Conservation (phyloP, 2,888 invertebrate genomes). For the Epinotia ramella region DNA sequence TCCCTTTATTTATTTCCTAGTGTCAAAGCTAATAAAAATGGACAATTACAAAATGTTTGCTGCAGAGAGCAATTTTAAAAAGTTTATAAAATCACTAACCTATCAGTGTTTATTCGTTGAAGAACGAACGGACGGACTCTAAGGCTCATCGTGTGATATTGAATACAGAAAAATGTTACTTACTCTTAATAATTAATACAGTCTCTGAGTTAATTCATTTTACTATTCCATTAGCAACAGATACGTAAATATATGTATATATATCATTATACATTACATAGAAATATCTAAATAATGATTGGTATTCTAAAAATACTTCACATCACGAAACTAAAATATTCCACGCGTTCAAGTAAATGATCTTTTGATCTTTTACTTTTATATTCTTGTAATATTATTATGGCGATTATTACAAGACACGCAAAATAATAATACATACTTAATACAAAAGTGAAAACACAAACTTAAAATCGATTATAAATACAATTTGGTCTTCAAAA, state of each 20-base stretch:
- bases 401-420: slow-evolving; percentile 30
- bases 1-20: neutral
- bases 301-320: neutral
- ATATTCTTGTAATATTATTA: slow-evolving; percentile 19
- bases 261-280: neutral
- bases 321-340: neutral
- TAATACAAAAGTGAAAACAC: slow-evolving; percentile 12
- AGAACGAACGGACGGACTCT: slow-evolving; percentile 46
- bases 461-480: slow-evolving; percentile 12
- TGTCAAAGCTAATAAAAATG: slow-evolving; percentile 15
- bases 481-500: slow-evolving; percentile 35
- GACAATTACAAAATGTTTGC: slow-evolving; percentile 18
- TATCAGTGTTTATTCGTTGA: slow-evolving; percentile 40
- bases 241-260: neutral
- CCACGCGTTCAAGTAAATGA: neutral
- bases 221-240: neutral
- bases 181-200: slow-evolving; percentile 48
- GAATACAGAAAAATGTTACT: slow-evolving; percentile 13
- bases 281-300: slow-evolving; percentile 8
- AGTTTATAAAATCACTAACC: slow-evolving; percentile 42
- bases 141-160: slow-evolving; percentile 30
- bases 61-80: slow-evolving; percentile 39
- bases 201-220: slow-evolving; percentile 35
- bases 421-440: slow-evolving; percentile 6
- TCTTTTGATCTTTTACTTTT: slow-evolving; percentile 1